Evolutionary conservation across 2,797 vertebrate species (phyloP), one percentile per base, ranked within the genome.

Genomic region (Oreortyx pictus): DNA sequence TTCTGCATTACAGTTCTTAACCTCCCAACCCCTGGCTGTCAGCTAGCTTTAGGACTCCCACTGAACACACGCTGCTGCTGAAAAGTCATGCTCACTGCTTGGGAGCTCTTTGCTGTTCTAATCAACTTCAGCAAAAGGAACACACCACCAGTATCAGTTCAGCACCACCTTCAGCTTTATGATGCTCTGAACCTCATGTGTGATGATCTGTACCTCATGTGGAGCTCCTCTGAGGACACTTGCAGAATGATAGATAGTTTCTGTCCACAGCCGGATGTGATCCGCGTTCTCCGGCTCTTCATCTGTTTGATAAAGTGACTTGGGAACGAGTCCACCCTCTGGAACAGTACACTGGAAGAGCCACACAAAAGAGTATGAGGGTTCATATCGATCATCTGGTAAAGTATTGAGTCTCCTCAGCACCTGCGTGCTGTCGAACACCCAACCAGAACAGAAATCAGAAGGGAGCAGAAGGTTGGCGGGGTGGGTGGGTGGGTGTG

Each of bases 251-350:
- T 98, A 98, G 81, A 98, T 97, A 19, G 98, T 98, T 89, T 98
- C 98, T 9, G 98, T 97, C 98, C 98, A 98, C 25, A 98, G 90
- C 14, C 92, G 95, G 89, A 98, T 97, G 90, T 98, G 97, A 78
- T 98, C 98, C 0, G 95, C 88, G 3, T 91, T 97, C 83, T 98
- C 98, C 0, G 97, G 37, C 27, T 98, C 97, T 16, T 98, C 98
- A 44, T 98, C 98, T 0, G 60, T 97, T 54, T 98, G 97, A 61
- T 98, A 98, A 6, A 98, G 96, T 1, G 98, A 96, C 89, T 98
- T 98, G 88, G 98, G 98, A 74, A 98, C 97, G 15, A 98, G 97
- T 4, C 98, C 98, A 47, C 98, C 98, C 62, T 98, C 98, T 1
- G 98, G 97, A 75, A 98, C 97, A 9, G 97, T 97, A 65, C 98